Conservation (phyloP, 2,888 invertebrate species). For the Eudemis profundana region DNA sequence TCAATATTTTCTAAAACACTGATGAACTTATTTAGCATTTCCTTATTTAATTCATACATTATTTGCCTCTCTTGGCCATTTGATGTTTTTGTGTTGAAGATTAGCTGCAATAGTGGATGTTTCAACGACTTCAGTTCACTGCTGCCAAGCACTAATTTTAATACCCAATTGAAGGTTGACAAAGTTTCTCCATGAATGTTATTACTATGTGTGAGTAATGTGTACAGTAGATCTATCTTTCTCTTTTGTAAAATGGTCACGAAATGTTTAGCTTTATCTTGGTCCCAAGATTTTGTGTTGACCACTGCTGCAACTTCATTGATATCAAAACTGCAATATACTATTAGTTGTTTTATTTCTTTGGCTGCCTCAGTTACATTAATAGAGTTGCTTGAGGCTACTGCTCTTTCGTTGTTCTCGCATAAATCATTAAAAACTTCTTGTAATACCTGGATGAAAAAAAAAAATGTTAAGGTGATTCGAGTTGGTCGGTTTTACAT, state of each 20-base stretch:
- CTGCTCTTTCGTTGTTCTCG: conserved; percentile 12
- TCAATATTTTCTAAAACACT: conserved; percentile 58
- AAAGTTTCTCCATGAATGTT: conserved; percentile 62
- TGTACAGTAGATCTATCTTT: conserved; percentile 57
- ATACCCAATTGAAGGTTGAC: conserved; percentile 63
- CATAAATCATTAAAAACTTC: conserved; percentile 58
- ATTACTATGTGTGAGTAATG: conserved; percentile 58
- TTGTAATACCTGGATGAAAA: conserved; percentile 55
- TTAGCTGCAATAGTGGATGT: conserved; percentile 66
- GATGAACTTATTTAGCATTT: conserved; percentile 64
- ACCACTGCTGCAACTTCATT: conserved; percentile 49
- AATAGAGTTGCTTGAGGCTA: conserved; percentile 41
- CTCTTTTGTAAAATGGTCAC: conserved; percentile 52
- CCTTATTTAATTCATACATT: conserved; percentile 66
- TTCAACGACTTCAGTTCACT: conserved; percentile 66
- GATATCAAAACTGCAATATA: conserved; percentile 55
- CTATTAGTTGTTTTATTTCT: conserved; percentile 57
- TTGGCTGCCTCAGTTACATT: conserved; percentile 51
- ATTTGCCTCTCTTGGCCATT: conserved; percentile 52
- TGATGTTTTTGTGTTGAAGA: conserved; percentile 57
- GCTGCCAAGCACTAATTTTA: conserved; percentile 68
- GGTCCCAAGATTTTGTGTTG: conserved; percentile 53
- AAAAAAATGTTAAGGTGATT: not conserved
- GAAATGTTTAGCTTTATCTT: conserved; percentile 55
- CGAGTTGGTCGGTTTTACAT: too few species aligned